Base-by-base conservation (phyloP, 2,797 vertebrate species). In the Enteromius mattozi region DNA sequence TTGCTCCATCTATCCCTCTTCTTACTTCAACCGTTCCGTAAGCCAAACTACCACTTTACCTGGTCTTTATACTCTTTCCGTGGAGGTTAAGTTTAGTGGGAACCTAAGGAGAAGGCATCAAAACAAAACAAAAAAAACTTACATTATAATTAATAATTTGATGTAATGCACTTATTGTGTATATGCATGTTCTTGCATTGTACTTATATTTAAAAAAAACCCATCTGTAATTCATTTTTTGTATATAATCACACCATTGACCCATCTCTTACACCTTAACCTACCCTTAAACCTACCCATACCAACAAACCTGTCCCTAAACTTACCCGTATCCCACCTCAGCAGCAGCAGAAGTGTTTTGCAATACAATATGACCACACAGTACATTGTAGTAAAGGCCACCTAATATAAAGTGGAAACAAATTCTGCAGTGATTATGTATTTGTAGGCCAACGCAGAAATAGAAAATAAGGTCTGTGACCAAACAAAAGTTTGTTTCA, bases 1-100 rank as follows among this genome's bases (percentile, higher is more conserved):
- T 61, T 45, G n/a, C 49, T 77, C 33, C 6, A 45, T 79, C 70
- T 27, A 42, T 81, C 49, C n/a, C 84, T 72, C 30, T 70, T 47
- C 17, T 79, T 27, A 30, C 6, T 33, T 49, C 27, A 51, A 49
- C 63, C 45, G 1, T 47, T 70, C 82, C 54, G 59, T 71, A 78
- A 79, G 68, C 63, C 75, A 71, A 71, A 75, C 65, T 30, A 45
- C 80, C 19, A 59, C 56, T 49, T 59, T 74, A 65, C 49, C 4
- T 16, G 4, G 14, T 33, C 51, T 47, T 51, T 49, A 56, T 19
- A 4, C 35, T 81, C 0, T 42, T 56, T 65, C 59, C 21, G 3
- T 19, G 3, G 14, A 9, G 65, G 59, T 71, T 61, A 45, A 45
- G 37, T 71, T 71, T 19, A n/a, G 68, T 45, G 68, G 66, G 42